These are phyloP conservation scores for Tetramorium simillimum DNA, from an alignment of 1,140 invertebrate species.

Conservation along the genomic window DNA sequence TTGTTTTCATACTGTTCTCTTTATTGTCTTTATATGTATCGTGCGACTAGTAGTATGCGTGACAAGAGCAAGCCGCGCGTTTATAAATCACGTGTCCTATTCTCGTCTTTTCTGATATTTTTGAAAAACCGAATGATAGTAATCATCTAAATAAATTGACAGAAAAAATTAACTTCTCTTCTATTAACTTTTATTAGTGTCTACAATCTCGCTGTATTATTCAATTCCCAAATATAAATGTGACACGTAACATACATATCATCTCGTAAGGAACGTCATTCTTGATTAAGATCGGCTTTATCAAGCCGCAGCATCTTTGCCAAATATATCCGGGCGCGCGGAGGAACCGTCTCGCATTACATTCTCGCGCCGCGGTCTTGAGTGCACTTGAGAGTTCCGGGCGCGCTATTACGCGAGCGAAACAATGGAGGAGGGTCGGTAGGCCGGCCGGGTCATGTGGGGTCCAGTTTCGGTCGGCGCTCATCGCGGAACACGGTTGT, in stretches of 20 bases:
- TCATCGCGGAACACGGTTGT: slow-evolving; percentile 53
- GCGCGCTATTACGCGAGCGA: slow-evolving; percentile 40
- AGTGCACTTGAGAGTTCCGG: slow-evolving; percentile 43
- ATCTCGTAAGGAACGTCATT: background rate
- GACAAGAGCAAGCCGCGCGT: background rate
- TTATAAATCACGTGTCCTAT: slow-evolving; percentile 8
- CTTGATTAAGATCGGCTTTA: slow-evolving; percentile 4
- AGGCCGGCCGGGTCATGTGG: slow-evolving; percentile 27
- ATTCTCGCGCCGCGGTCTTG: slow-evolving; percentile 16
- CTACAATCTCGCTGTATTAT: background rate
- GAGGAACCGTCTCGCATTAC: background rate
- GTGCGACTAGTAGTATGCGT: background rate
- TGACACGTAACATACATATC: background rate
- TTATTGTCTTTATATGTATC: slow-evolving; percentile 46
- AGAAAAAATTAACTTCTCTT: background rate
- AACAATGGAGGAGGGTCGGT: slow-evolving; percentile 38
- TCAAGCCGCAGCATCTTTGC: background rate
- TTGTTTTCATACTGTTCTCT: slow-evolving; percentile 68
- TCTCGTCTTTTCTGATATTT: background rate
- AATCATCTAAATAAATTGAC: background rate
- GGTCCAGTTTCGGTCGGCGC: slow-evolving; percentile 63
- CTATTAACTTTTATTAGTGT: background rate
- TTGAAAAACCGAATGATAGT: background rate
- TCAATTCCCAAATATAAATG: background rate
- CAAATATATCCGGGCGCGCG: slow-evolving; percentile 1